Evolutionary conservation across 2,797 vertebrate genomes (phyloP).

Genomic region (Tinamus major): DNA sequence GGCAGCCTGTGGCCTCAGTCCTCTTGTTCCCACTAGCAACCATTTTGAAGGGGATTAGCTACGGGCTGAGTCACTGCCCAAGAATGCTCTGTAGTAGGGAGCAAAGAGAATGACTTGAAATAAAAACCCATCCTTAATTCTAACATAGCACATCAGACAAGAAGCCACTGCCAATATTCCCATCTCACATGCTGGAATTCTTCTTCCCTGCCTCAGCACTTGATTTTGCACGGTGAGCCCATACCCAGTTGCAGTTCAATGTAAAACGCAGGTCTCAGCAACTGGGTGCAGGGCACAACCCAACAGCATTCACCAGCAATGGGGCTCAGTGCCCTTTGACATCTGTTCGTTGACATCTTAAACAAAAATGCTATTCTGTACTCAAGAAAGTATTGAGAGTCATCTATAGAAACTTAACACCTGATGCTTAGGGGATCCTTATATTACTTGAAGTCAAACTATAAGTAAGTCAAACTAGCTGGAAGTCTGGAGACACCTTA

Average conservation of each 20-base stretch:
- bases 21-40: conserved; percentile 63
- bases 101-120: conserved; percentile 21
- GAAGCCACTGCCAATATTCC: neutral
- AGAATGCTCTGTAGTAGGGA: conserved; percentile 33
- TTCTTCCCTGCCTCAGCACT: neutral
- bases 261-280: neutral
- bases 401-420: neutral
- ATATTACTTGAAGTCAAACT: neutral
- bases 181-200: neutral
- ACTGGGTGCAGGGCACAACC: neutral
- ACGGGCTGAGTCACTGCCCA: conserved; percentile 40
- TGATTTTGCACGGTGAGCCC: neutral
- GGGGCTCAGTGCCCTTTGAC: neutral
- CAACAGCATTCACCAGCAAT: neutral
- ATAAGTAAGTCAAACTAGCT: neutral
- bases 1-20: conserved; percentile 68
- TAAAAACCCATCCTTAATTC: conserved; percentile 25
- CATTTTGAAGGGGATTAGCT: conserved; percentile 67
- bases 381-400: neutral
- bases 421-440: neutral
- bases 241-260: neutral
- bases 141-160: neutral
- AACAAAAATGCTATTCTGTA: neutral
- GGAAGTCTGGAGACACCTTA: neutral
- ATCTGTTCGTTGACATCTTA: neutral